Conservation (phyloP, 2,888 invertebrate species). For the Strigamia transsilvanica region DNA sequence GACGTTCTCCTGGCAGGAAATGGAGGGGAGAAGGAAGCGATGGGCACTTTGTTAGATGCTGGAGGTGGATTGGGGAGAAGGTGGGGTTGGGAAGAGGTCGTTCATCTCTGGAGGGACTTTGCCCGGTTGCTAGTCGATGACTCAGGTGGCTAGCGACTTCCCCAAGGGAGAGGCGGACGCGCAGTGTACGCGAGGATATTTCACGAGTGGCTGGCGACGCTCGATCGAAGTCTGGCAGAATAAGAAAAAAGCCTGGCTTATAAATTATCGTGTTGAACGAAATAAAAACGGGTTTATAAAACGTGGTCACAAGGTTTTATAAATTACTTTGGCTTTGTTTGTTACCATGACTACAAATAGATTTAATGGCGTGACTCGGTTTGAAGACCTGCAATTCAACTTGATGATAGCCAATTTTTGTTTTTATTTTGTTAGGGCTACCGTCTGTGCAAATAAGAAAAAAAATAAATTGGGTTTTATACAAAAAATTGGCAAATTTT, state of each 20-base stretch:
- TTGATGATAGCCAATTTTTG: constrained; percentile 23
- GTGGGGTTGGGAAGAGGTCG: constrained; percentile 23
- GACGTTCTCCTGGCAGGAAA: constrained; percentile 45
- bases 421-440: neutral
- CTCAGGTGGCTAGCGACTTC: constrained; percentile 47
- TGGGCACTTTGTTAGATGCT: constrained; percentile 48
- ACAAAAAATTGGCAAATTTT: neutral
- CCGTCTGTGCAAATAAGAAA: constrained; percentile 1
- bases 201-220: constrained; percentile 49
- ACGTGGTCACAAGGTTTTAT: constrained; percentile 41
- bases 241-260: constrained; percentile 36
- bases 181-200: constrained; percentile 48
- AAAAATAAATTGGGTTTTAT: neutral
- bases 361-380: constrained; percentile 31
- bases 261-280: constrained; percentile 45
- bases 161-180: constrained; percentile 46
- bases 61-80: constrained; percentile 39
- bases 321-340: constrained; percentile 48
- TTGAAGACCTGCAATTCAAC: constrained; percentile 38
- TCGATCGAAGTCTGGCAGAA: constrained; percentile 48
- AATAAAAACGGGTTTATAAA: constrained; percentile 47
- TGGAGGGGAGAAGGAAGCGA: constrained; percentile 45
- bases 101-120: constrained; percentile 40
- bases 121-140: constrained; percentile 45
- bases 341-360: constrained; percentile 39